Percentiles rank a stretch among this genome's conserved stretches.
These are phyloP conservation scores for Drosophila micromelanica DNA, from an alignment of 1,140 invertebrate genomes.

Conservation along the genomic window DNA sequence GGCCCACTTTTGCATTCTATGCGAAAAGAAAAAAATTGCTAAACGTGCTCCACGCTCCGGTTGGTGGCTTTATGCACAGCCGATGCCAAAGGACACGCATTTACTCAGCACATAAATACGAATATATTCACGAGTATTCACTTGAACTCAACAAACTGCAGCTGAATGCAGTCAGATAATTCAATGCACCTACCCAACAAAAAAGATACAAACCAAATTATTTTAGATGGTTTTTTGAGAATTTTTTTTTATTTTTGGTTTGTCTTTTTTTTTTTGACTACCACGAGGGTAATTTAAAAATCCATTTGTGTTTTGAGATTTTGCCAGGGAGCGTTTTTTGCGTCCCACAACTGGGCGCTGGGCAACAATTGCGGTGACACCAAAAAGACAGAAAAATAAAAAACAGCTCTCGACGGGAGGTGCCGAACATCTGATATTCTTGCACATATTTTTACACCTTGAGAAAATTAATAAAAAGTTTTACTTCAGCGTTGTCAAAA, in stretches of 20 bases:
- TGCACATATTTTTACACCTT: too few species aligned
- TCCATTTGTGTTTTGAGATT: slow-evolving; percentile 83
- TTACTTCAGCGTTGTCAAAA: too few species aligned
- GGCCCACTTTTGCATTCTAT: slow-evolving; percentile 12
- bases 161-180: slow-evolving; percentile 63
- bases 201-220: slow-evolving; percentile 10
- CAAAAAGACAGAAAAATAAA: slow-evolving; percentile 24
- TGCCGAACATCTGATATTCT: background rate
- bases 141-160: slow-evolving; percentile 65
- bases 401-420: background rate
- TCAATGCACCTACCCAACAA: slow-evolving; percentile 51
- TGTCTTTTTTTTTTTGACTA: slow-evolving; percentile 34
- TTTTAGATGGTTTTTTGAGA: background rate
- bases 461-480: too few species aligned
- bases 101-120: slow-evolving; percentile 11
- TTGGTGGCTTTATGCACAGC: background rate
- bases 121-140: slow-evolving; percentile 22
- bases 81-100: slow-evolving; percentile 9
- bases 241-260: too few species aligned
- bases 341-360: slow-evolving; percentile 38
- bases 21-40: slow-evolving; percentile 22
- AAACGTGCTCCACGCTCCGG: slow-evolving; percentile 21
- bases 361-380: slow-evolving; percentile 66
- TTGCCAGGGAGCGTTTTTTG: slow-evolving; percentile 30
- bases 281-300: slow-evolving; percentile 81